Percentiles rank a stretch among this genome's conserved stretches.
These are phyloP conservation scores for Phalacrocorax carbo DNA, from an alignment of 2,113 vertebrate genomes.

Conservation along the genomic window DNA sequence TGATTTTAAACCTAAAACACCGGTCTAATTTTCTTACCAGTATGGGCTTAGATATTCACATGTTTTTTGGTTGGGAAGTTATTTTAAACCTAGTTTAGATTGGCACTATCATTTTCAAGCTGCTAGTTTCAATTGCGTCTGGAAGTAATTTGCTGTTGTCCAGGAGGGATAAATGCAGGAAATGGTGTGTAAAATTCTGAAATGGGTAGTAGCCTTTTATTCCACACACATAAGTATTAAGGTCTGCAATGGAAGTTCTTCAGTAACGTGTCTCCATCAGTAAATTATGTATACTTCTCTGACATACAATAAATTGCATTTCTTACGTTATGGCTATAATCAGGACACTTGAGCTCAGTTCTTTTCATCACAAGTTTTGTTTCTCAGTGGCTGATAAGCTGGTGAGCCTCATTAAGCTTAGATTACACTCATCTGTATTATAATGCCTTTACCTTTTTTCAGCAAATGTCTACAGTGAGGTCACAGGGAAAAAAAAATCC, in stretches of 20 bases:
- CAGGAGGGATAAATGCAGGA: slow-evolving; percentile 44
- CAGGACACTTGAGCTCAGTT: neutral
- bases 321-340: neutral
- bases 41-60: neutral
- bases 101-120: slow-evolving; percentile 20
- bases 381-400: neutral
- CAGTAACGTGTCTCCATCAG: neutral
- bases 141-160: neutral
- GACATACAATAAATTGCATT: neutral
- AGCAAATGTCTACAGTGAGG: neutral
- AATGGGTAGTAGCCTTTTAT: slow-evolving; percentile 18
- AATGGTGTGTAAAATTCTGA: slow-evolving; percentile 45
- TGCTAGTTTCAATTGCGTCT: slow-evolving; percentile 25
- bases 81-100: neutral
- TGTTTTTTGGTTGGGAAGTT: neutral
- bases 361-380: neutral
- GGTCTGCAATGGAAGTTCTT: neutral
- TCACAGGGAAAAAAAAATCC: neutral
- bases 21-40: neutral
- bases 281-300: neutral
- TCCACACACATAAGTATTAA: slow-evolving; percentile 3
- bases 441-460: neutral
- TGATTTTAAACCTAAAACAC: neutral
- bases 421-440: neutral
- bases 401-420: neutral